These are phyloP conservation scores for Tyto alba DNA, from an alignment of 2,113 vertebrate species.

Conservation along the genomic window DNA sequence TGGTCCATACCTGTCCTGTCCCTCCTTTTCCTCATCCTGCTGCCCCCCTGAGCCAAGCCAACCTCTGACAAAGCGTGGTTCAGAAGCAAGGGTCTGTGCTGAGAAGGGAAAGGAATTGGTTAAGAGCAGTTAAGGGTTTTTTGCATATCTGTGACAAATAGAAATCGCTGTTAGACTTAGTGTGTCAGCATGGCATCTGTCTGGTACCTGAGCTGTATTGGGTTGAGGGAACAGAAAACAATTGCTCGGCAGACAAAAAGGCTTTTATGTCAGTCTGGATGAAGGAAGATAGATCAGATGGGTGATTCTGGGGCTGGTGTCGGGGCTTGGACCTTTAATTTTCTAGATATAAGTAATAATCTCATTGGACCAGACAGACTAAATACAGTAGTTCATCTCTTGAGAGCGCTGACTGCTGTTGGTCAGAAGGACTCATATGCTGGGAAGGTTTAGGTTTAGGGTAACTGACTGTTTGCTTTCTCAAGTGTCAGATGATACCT, in stretches of 20 bases:
- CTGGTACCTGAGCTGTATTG: fast-evolving
- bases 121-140: not conserved
- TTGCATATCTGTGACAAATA: not conserved
- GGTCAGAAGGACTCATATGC: fast-evolving
- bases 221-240: not conserved
- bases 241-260: not conserved
- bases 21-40: not conserved
- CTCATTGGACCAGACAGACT: not conserved
- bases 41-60: not conserved
- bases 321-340: not conserved
- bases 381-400: fast-evolving
- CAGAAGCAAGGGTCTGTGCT: not conserved
- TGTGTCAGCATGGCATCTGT: not conserved
- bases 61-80: not conserved
- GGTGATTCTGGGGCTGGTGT: not conserved
- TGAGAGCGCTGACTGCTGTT: not conserved
- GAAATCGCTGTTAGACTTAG: not conserved
- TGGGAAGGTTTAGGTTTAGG: not conserved
- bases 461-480: not conserved
- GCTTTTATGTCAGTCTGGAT: not conserved
- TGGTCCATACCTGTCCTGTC: not conserved
- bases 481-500: not conserved
- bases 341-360: not conserved
- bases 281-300: not conserved
- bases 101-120: not conserved